Base-by-base conservation (phyloP, 2,113 vertebrate genomes). In the Lagopus leucura region DNA sequence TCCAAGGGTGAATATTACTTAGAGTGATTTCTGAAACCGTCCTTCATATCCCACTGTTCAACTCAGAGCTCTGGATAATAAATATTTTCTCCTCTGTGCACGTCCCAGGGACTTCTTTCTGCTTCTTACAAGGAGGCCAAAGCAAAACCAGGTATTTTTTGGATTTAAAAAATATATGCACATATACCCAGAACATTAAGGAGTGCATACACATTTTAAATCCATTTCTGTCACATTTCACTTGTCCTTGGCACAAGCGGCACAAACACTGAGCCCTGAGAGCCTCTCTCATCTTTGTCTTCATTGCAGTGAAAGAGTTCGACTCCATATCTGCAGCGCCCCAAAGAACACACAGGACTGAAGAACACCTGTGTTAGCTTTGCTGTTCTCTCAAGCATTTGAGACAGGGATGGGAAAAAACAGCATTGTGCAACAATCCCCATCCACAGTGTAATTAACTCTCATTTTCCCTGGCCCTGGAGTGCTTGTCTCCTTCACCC, bases 331-430 rank as follows among this genome's bases (percentile, higher is more conserved):
- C 87, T 82, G 18, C 60, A 87, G 0, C 11, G 21, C 71, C 82
- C 76, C 52, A 66, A 82, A 88, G 63, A 92, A 67, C 2, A 79
- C 82, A 70, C 74, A 16, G 54, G 32, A 54, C 43, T 36, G 72
- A 85, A 79, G 45, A 87, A 72, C 32, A 52, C 10, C 74, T 65
- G 52, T 20, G 38, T 50, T 74, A 4, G 3, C 61, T 71, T 61
- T 77, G 52, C 55, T 69, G 27, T 63, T 70, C 30, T 82, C 55
- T 66, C 60, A 67, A 57, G 40, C 16, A 32, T 30, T 66, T 60
- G 55, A 95, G 55, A 85, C 21, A 58, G 57, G 72, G 55, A 88
- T 86, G 75, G 64, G 72, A 94, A 92, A 85, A 64, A 91, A 80
- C 3, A 79, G 48, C 13, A 58, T 21, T 86, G 79, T 54, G 55